Conservation (phyloP, 2,797 vertebrate genomes). For the Anabacerthia variegaticeps region DNA sequence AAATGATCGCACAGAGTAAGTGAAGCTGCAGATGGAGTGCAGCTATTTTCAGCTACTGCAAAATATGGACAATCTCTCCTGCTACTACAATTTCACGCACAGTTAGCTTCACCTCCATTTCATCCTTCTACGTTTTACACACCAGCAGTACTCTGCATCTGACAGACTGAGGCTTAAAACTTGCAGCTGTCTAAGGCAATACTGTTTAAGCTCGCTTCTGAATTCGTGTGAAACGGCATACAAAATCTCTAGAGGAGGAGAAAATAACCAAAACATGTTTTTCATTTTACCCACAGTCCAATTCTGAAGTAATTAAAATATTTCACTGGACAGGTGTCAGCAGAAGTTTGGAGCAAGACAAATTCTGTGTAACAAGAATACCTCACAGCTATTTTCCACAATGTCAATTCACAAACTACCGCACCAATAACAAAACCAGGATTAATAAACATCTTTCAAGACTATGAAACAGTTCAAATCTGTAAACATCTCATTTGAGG, state of each 20-base stretch:
- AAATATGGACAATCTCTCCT: constrained; percentile 74
- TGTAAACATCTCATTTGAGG: neutral
- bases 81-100: constrained; percentile 76
- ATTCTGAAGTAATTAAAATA: constrained; percentile 24
- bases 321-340: neutral
- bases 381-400: neutral
- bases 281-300: neutral
- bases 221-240: constrained; percentile 45
- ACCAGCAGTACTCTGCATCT: constrained; percentile 55
- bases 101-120: constrained; percentile 77
- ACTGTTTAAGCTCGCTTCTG: constrained; percentile 46
- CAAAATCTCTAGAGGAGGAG: neutral
- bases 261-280: constrained; percentile 20
- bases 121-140: constrained; percentile 71
- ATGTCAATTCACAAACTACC: neutral
- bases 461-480: neutral
- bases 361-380: neutral
- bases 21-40: constrained; percentile 57
- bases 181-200: constrained; percentile 65
- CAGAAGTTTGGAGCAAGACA: neutral
- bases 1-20: constrained; percentile 40
- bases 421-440: neutral
- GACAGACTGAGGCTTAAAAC: constrained; percentile 64
- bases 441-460: neutral
- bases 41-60: constrained; percentile 75